These are phyloP conservation scores for Caranx melampygus DNA, from an alignment of 2,113 vertebrate species.

Conservation along the genomic window DNA sequence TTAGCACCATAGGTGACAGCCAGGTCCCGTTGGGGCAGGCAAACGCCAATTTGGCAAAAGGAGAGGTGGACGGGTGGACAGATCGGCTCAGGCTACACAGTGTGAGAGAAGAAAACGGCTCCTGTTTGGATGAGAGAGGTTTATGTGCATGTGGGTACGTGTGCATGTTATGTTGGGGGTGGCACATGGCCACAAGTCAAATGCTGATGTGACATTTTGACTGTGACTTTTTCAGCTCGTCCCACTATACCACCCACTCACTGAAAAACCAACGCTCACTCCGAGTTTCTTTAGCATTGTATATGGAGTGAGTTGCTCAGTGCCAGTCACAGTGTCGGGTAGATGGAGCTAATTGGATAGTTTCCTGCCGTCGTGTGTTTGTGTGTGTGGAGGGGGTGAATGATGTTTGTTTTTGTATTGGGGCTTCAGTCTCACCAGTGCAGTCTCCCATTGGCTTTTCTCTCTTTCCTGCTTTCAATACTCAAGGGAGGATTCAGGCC, in stretches of 20 bases:
- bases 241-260: background rate
- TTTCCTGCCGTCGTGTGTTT: conserved; percentile 49
- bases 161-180: conserved; percentile 1
- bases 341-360: conserved; percentile 12
- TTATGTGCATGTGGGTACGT: background rate
- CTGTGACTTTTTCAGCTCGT: conserved; percentile 9
- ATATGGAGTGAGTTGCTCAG: background rate
- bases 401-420: conserved; percentile 51
- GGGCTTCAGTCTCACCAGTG: conserved; percentile 77
- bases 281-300: background rate
- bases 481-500: conserved; percentile 99
- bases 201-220: conserved; percentile 25
- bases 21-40: conserved; percentile 4
- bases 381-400: conserved; percentile 6
- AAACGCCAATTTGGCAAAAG: conserved; percentile 23
- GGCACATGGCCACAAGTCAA: conserved; percentile 1
- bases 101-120: conserved; percentile 9
- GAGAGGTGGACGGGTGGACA: background rate
- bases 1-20: conserved; percentile 29
- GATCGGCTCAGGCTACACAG: background rate
- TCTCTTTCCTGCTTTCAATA: conserved; percentile 96
- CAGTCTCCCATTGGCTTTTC: conserved; percentile 95
- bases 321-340: conserved; percentile 19
- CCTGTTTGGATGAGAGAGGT: conserved; percentile 5
- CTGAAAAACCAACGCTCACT: background rate